Evolutionary conservation across 2,888 invertebrate species (phyloP).

Genomic region (Coelinius sp.): DNA sequence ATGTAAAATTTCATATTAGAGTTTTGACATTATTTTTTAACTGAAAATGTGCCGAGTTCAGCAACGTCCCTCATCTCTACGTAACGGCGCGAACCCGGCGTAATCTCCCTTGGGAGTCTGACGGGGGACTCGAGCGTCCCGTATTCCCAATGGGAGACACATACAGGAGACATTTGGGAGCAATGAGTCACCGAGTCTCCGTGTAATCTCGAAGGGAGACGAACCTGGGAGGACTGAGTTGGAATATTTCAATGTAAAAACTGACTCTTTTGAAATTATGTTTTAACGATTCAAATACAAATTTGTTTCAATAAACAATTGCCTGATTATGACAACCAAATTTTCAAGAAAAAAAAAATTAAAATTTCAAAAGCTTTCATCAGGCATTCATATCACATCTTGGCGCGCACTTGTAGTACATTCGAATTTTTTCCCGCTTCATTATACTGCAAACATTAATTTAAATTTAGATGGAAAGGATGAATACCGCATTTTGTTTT

Average conservation of each 20-base stretch:
- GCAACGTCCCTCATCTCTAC: constrained; percentile 40
- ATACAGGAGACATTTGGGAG: constrained; percentile 43
- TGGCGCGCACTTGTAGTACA: constrained; percentile 1
- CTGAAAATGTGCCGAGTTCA: constrained; percentile 37
- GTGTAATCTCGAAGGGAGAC: constrained; percentile 43
- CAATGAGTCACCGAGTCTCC: constrained; percentile 43
- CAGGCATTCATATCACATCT: constrained; percentile 7
- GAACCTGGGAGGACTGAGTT: constrained; percentile 28
- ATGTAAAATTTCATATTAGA: background rate
- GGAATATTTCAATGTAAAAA: constrained; percentile 34
- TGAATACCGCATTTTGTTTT: background rate
- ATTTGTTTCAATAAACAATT: background rate
- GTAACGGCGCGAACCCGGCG: constrained; percentile 43
- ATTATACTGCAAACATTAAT: background rate
- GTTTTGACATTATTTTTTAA: constrained; percentile 24
- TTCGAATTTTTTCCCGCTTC: constrained; percentile 27
- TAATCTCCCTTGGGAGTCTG: constrained; percentile 42
- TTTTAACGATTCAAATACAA: background rate
- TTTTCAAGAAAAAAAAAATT: background rate
- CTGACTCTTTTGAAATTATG: constrained; percentile 3
- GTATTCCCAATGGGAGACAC: constrained; percentile 41
- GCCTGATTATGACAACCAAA: no score
- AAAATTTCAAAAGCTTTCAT: background rate
- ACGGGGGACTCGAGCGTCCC: constrained; percentile 41
- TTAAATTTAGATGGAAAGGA: constrained; percentile 4